These are phyloP conservation scores for Pyrocephalus nanus DNA, from an alignment of 2,797 vertebrate genomes.

Conservation along the genomic window DNA sequence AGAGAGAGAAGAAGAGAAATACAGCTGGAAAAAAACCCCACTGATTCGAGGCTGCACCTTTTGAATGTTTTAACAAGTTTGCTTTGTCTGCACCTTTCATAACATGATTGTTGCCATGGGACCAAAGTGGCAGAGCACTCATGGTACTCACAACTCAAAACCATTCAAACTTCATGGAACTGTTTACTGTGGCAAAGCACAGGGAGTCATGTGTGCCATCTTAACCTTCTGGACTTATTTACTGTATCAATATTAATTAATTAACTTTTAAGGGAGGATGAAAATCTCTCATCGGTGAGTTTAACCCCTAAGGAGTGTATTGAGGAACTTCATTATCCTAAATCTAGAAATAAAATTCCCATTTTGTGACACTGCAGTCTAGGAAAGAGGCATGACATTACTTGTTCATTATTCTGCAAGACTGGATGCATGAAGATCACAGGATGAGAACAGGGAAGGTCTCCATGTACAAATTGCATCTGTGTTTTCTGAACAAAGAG, in stretches of 20 bases:
- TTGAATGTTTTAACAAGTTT: neutral
- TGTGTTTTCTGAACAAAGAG: neutral
- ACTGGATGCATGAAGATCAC: neutral
- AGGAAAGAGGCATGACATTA: neutral
- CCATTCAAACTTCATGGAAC: neutral
- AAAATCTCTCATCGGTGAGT: neutral
- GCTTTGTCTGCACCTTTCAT: neutral
- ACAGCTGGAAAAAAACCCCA: neutral
- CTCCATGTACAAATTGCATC: neutral
- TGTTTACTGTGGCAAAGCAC: neutral
- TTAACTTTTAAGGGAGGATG: neutral
- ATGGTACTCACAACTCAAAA: neutral
- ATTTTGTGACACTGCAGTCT: neutral
- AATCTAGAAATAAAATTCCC: neutral
- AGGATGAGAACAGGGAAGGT: neutral
- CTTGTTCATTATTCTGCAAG: slow-evolving; percentile 38
- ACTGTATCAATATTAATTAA: neutral
- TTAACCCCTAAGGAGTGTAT: neutral
- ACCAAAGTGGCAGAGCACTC: neutral
- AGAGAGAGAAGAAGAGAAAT: neutral
- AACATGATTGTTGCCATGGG: neutral
- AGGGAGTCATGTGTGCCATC: neutral
- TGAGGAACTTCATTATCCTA: neutral
- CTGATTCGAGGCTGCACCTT: neutral
- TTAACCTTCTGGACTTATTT: neutral